Percentiles rank a stretch among this genome's conserved stretches.
These are phyloP conservation scores for Heterohyrax brucei DNA, from an alignment of 2,797 vertebrate species.

Conservation along the genomic window DNA sequence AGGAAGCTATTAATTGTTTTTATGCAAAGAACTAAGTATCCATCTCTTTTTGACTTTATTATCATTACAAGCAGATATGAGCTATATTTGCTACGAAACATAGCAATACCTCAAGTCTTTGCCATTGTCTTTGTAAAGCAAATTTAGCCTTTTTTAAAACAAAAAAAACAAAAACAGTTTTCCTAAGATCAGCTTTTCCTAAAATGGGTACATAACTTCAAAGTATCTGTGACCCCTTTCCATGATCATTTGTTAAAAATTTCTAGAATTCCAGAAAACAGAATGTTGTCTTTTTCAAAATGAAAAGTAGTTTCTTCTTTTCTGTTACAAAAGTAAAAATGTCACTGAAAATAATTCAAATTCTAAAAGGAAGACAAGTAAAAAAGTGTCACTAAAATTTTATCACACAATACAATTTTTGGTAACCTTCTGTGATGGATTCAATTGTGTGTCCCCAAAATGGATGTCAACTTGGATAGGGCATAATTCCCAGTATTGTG, in stretches of 20 bases:
- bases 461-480: no score
- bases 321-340: conserved; percentile 8
- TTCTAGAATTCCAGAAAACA: background rate
- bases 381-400: background rate
- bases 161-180: background rate
- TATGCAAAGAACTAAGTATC: background rate
- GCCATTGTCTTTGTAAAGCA: background rate
- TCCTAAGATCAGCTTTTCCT: background rate
- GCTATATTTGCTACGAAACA: conserved; percentile 56
- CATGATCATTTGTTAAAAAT: conserved; percentile 19
- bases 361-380: background rate
- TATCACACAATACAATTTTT: background rate
- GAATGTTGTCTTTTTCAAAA: background rate
- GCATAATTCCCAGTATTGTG: no score
- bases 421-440: background rate
- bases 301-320: background rate
- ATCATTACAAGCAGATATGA: conserved; percentile 49
- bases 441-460: no score
- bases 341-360: conserved; percentile 19
- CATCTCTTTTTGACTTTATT: conserved; percentile 58
- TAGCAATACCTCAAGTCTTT: background rate
- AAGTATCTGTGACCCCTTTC: background rate
- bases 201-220: background rate
- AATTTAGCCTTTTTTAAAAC: conserved; percentile 5
- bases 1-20: conserved; percentile 40